Evolutionary conservation across 2,797 vertebrate species (phyloP), one percentile per base, ranked within the genome.

Genomic region (Propithecus deckenii): DNA sequence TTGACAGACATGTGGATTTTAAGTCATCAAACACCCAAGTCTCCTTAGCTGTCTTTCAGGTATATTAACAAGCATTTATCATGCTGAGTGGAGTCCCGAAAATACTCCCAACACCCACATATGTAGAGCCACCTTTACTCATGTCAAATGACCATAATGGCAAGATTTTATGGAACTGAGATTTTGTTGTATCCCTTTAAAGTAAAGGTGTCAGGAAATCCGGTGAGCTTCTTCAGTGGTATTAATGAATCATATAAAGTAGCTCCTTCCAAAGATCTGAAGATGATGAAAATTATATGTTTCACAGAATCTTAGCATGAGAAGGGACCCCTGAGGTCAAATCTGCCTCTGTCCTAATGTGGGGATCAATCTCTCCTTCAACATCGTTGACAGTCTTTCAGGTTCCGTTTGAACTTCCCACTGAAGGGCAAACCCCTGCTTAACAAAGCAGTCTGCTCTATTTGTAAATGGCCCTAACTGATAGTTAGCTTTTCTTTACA

Each of bases 201-300:
- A 28, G 46, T 57, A n/a, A 91, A 80, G 74, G 41, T 38, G 11
- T 72, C 35, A 23, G 48, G 22, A 28, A 96, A 59, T n/a, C 55
- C 43, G 14, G 8, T 41, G 6, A 55, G 35, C 23, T 87, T 67
- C 20, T n/a, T 86, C 30, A 8, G 18, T n/a, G 2, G 1, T 32
- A 79, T 94, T 67, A 30, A 35, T n/a, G 65, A 65, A 55, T 43
- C 22, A 3, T 15, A 38, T 30, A 46, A 93, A 52, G 59, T 18
- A n/a, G 5, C 18, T 87, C 14, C 30, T 83, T 85, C 72, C n/a
- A 74, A 86, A 95, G 63, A 80, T 61, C 20, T 32, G 38, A 94
- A 81, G 38, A 50, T 17, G 41, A 52, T 43, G 59, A 78, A 72
- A 83, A 78, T 30, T 2, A 22, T 46, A 41, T 61, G 43, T 72